phyloP scores from a whole-genome alignment of 2,888 invertebrate species.

The Dasysyrphus tricinctus region DNA sequence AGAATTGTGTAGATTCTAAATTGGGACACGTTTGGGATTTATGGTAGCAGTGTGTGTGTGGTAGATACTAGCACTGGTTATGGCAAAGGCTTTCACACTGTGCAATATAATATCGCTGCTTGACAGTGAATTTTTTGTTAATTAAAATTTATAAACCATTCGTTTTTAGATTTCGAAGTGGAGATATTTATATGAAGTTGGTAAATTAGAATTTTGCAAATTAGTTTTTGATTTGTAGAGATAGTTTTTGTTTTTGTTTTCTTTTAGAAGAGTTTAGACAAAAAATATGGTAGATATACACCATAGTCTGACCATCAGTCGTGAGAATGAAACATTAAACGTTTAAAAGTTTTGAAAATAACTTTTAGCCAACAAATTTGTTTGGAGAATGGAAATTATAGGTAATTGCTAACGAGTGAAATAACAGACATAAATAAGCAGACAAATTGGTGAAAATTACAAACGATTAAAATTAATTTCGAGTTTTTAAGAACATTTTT shows the following conservation, averaged over 20 bases:
- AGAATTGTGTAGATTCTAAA: conserved; percentile 54
- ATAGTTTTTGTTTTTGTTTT: conserved; percentile 44
- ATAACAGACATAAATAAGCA: neutral
- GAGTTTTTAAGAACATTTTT: neutral
- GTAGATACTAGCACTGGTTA: neutral
- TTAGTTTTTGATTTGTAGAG: conserved; percentile 48
- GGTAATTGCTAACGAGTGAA: neutral
- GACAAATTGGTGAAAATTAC: neutral
- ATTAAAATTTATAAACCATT: conserved; percentile 58
- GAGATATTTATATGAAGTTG: conserved; percentile 29
- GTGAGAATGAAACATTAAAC: conserved; percentile 5
- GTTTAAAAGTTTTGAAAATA: conserved; percentile 14
- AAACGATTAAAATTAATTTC: neutral
- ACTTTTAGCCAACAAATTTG: conserved; percentile 13
- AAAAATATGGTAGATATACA: neutral
- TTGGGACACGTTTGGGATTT: conserved; percentile 71
- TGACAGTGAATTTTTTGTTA: conserved; percentile 51
- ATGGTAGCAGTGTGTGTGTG: conserved; percentile 33
- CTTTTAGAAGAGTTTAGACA: neutral
- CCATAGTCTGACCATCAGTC: neutral
- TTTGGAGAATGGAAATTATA: neutral
- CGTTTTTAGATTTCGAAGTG: conserved; percentile 3
- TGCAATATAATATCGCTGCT: conserved; percentile 49
- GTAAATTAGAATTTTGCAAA: conserved; percentile 47
- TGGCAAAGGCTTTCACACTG: neutral